Evolutionary conservation across 2,888 invertebrate genomes (phyloP).

Genomic region (Epirrita christyi): DNA sequence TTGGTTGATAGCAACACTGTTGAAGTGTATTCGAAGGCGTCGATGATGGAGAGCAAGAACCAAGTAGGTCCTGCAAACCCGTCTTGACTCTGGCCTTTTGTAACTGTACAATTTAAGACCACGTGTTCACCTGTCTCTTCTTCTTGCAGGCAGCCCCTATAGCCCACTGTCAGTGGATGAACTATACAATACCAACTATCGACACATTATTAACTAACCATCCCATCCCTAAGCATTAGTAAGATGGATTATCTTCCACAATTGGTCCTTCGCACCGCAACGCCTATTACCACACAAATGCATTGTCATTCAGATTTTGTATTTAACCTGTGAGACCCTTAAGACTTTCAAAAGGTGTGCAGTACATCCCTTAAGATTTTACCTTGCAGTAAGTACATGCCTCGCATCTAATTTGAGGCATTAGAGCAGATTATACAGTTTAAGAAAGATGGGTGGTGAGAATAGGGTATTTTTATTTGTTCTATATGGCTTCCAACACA

Average conservation of each 20-base stretch:
- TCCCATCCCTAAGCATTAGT: slow-evolving; percentile 50
- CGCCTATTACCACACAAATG: slow-evolving; percentile 72
- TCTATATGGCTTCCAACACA: neutral
- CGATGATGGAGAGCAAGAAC: no score
- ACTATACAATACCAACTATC: no score
- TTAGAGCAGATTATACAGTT: slow-evolving; percentile 47
- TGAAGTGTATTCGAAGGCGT: no score
- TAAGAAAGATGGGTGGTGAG: neutral
- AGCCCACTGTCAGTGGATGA: no score
- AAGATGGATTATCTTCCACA: slow-evolving; percentile 74
- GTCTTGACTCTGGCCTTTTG: no score
- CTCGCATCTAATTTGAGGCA: slow-evolving; percentile 49
- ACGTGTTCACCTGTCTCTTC: no score
- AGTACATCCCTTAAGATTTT: slow-evolving; percentile 27
- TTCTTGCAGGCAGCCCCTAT: no score
- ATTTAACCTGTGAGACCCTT: slow-evolving; percentile 73
- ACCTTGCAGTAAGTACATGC: slow-evolving; percentile 45
- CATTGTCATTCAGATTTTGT: slow-evolving; percentile 77
- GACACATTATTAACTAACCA: neutral
- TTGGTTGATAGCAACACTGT: no score
- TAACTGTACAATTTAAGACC: no score
- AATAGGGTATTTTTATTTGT: neutral
- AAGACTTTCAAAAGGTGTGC: slow-evolving; percentile 39
- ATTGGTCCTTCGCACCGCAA: slow-evolving; percentile 75
- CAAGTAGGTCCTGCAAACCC: no score